Evolutionary conservation across 2,797 vertebrate genomes (phyloP).

Genomic region (Melopsittacus undulatus): DNA sequence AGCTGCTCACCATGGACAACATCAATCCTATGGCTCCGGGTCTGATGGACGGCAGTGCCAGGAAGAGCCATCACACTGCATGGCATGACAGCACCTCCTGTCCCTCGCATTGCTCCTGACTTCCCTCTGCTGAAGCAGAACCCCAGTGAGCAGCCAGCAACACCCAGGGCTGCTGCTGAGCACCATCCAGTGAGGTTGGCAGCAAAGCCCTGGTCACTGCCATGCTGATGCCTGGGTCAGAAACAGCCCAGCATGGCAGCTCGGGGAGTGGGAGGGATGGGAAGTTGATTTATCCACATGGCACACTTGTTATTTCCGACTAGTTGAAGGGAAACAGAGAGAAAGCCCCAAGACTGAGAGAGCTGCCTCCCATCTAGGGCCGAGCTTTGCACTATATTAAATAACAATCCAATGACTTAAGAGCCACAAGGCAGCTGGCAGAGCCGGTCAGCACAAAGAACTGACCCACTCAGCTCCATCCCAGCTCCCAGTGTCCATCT

Average conservation of each 20-base stretch:
- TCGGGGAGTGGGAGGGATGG: background rate
- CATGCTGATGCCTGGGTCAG: background rate
- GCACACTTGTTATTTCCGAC: background rate
- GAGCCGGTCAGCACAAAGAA: accelerated
- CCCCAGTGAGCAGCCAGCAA: background rate
- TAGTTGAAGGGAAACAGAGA: background rate
- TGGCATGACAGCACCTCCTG: accelerated
- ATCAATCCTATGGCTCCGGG: accelerated
- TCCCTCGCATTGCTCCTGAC: background rate
- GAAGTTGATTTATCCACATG: background rate
- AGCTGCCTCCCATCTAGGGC: accelerated
- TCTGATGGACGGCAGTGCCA: accelerated
- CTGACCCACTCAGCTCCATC: accelerated
- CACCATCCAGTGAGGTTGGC: background rate
- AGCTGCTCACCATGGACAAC: background rate
- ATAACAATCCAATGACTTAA: background rate
- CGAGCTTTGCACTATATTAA: background rate
- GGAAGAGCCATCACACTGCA: accelerated
- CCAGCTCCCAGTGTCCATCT: accelerated
- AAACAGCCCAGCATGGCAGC: background rate
- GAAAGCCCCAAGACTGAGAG: background rate
- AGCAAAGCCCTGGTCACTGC: background rate
- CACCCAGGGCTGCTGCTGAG: background rate
- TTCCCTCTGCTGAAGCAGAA: background rate
- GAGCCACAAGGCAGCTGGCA: accelerated